Evolutionary conservation across 2,113 vertebrate species (phyloP).

Genomic region (Cololabis saira): DNA sequence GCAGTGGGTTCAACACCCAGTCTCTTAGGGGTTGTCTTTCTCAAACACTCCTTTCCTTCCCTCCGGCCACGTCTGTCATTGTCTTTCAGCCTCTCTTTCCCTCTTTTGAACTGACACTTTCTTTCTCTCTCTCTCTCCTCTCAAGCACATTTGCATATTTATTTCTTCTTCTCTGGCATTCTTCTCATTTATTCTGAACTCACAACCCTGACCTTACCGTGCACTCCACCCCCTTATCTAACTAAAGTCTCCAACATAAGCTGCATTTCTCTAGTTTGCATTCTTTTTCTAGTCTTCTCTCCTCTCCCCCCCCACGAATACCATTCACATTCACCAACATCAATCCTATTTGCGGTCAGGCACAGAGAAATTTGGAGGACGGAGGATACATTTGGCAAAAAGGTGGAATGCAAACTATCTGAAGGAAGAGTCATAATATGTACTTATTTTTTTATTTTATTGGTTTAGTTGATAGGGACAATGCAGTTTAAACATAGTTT

Average conservation of each 20-base stretch:
- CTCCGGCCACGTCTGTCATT: slow-evolving; percentile 70
- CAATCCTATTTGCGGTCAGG: slow-evolving; percentile 24
- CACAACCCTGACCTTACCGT: slow-evolving; percentile 45
- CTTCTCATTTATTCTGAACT: slow-evolving; percentile 47
- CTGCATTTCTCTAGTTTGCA: slow-evolving; percentile 29
- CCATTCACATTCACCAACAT: slow-evolving; percentile 23
- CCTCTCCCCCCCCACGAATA: too few species aligned
- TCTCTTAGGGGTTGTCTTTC: slow-evolving; percentile 71
- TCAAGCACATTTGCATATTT: slow-evolving; percentile 60
- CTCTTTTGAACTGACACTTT: slow-evolving; percentile 48
- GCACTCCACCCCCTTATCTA: slow-evolving; percentile 37
- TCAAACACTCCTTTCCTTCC: slow-evolving; percentile 67
- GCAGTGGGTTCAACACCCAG: slow-evolving; percentile 70
- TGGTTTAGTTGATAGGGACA: too few species aligned
- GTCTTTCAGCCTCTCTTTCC: slow-evolving; percentile 46
- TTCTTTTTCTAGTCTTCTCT: neutral
- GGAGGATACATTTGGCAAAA: slow-evolving; percentile 6
- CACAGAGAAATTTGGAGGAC: slow-evolving; percentile 10
- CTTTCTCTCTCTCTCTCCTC: slow-evolving; percentile 13
- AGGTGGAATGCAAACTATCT: neutral
- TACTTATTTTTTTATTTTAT: too few species aligned
- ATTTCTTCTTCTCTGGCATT: slow-evolving; percentile 36
- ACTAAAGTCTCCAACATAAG: slow-evolving; percentile 38
- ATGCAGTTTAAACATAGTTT: too few species aligned
- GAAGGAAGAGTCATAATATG: neutral